Base-by-base conservation (phyloP, 2,797 vertebrate genomes). In the Pteronotus mesoamericanus region DNA sequence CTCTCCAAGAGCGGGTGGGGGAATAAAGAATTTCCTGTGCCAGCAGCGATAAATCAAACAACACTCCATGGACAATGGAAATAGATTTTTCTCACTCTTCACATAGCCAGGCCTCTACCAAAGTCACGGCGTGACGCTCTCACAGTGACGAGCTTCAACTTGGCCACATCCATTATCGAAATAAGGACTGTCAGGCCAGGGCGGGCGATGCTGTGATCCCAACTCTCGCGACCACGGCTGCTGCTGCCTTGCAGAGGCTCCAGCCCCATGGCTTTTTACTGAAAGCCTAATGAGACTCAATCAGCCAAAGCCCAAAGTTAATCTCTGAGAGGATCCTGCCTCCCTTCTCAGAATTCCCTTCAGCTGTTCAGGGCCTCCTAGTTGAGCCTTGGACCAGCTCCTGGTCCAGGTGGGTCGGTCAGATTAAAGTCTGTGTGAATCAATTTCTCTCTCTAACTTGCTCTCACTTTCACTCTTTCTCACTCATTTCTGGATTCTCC, bases 31-130 rank as follows among this genome's bases (percentile, higher is more conserved):
- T 97, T 98, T 96, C 97, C 97, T 96, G 96, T 96, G 96, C 88
- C 75, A 8, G 86, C 29, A 1, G 97, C 77, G 94, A 98, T 98
- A 97, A 98, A 98, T 98, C 98, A 98, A 97, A 96, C 97, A 94
- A 84, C 96, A 89, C 93, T 42, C 89, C 3, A 53, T 42, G 89
- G 97, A 97, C 94, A 95, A 98, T 97, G 96, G 95, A 92, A 97
- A 98, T 98, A 86, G 98, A 98, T 98, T 98, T 97, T 57, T 93
- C 96, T 96, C 96, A 53, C 97, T 95, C 93, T 82, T 79, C 96
- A 95, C 95, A 71, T 34, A 95, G 96, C 95, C 80, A 39, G 22
- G 93, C 19, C 59, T 51, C 88, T n/a, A 11, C 77, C 83, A 0
- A 71, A 94, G 94, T 51, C 8, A 0, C 0, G 9, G 86, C 0